Percentiles rank a stretch among this genome's conserved stretches.
phyloP scores from a whole-genome alignment of 2,888 invertebrate genomes.

The Aspidiotus rigidus region DNA sequence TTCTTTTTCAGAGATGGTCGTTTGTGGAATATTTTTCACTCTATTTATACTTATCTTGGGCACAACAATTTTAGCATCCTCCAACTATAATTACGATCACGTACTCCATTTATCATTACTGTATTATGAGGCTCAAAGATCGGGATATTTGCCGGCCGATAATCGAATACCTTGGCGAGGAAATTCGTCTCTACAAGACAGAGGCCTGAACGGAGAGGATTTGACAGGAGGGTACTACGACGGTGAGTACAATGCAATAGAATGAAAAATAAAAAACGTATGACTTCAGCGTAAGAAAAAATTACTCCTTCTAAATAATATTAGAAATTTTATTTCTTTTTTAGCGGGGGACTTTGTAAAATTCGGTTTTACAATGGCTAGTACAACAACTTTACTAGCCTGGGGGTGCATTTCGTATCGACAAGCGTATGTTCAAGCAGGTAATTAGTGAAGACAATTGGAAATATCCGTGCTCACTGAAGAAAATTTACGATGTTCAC shows the following conservation, averaged over 20 bases:
- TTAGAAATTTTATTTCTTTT: slow-evolving; percentile 36
- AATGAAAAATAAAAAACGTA: neutral
- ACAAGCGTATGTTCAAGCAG: slow-evolving; percentile 46
- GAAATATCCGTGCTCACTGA: neutral
- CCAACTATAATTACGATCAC: slow-evolving; percentile 44
- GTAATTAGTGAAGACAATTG: slow-evolving; percentile 37
- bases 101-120: slow-evolving; percentile 47
- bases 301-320: neutral
- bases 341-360: slow-evolving; percentile 51
- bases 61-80: neutral
- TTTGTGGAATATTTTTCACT: slow-evolving; percentile 3
- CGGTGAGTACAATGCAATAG: slow-evolving; percentile 42
- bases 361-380: slow-evolving; percentile 51
- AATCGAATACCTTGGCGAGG: slow-evolving; percentile 49
- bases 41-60: slow-evolving; percentile 20
- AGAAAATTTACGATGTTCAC: neutral
- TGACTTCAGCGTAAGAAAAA: no score
- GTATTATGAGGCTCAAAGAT: slow-evolving; percentile 52
- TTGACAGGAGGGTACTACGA: slow-evolving; percentile 52
- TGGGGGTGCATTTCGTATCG: slow-evolving; percentile 50
- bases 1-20: neutral
- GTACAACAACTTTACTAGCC: slow-evolving; percentile 48
- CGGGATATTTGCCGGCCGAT: slow-evolving; percentile 47
- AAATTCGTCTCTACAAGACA: slow-evolving; percentile 49
- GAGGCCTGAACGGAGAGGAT: slow-evolving; percentile 47